Evolutionary conservation across 1,140 invertebrate genomes (phyloP).

Genomic region (Whitmania pigra): DNA sequence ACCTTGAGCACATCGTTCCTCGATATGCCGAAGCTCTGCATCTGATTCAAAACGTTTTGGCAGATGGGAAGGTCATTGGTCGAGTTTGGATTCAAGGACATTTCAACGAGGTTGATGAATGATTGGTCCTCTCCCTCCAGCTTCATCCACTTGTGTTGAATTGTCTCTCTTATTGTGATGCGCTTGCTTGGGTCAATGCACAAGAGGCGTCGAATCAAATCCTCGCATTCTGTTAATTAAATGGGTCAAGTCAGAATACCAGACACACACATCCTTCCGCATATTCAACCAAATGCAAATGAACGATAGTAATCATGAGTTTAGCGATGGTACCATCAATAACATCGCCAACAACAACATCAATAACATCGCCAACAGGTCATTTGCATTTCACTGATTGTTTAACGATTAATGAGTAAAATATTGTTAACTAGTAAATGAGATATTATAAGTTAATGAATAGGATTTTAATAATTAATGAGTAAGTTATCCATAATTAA

Average conservation of each 20-base stretch:
- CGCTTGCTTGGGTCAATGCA: conserved; percentile 69
- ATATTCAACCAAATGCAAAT: conserved; percentile 55
- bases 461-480: neutral
- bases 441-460: neutral
- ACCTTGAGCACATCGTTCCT: conserved; percentile 61
- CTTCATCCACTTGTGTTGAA: conserved; percentile 68
- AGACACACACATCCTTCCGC: conserved; percentile 47
- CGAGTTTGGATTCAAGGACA: conserved; percentile 12
- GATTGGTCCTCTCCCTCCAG: conserved; percentile 20
- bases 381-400: too few species aligned
- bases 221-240: conserved; percentile 65
- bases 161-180: conserved; percentile 65
- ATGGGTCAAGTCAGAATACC: neutral
- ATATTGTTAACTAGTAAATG: neutral
- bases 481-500: neutral
- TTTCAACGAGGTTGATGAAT: conserved; percentile 18
- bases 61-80: conserved; percentile 45
- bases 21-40: conserved; percentile 55
- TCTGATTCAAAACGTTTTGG: conserved; percentile 44
- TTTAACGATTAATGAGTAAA: conserved; percentile 1
- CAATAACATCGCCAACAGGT: too few species aligned
- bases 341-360: too few species aligned
- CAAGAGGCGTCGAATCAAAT: conserved; percentile 77
- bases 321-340: neutral
- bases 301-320: neutral